These are phyloP conservation scores for Dasypogon diadema DNA, from an alignment of 2,888 invertebrate species.

Conservation along the genomic window DNA sequence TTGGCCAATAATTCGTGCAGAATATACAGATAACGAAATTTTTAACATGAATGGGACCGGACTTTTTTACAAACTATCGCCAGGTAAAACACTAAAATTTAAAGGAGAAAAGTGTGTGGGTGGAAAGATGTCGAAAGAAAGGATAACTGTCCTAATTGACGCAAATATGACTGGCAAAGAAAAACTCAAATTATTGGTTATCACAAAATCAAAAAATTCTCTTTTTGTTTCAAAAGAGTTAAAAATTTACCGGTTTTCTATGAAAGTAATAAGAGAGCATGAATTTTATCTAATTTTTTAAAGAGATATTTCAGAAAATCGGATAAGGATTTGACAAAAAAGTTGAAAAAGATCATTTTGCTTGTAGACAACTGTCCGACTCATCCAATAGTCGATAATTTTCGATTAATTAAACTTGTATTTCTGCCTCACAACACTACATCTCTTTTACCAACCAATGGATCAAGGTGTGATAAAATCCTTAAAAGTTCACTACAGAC, in stretches of 20 bases:
- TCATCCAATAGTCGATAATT: not conserved
- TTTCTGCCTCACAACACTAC: constrained; percentile 4
- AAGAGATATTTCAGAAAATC: not conserved
- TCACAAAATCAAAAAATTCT: not conserved
- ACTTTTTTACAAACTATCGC: not conserved
- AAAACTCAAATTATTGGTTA: not conserved
- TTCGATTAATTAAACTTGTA: not conserved
- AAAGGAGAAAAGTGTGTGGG: not conserved
- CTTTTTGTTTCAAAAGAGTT: no score
- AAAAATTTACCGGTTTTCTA: not conserved
- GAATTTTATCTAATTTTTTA: not conserved
- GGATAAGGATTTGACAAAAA: not conserved
- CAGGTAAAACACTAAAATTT: constrained; percentile 3
- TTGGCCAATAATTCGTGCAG: not conserved
- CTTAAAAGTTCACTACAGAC: not conserved
- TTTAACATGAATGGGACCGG: not conserved
- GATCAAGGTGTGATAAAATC: constrained; percentile 16
- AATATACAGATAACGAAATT: not conserved
- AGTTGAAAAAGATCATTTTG: not conserved
- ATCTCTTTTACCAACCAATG: constrained; percentile 18
- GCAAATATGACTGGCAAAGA: not conserved
- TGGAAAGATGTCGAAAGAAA: not conserved
- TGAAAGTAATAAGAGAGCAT: not conserved
- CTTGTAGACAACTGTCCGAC: constrained; percentile 4
- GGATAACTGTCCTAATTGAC: not conserved